These are phyloP conservation scores for Bos taurus DNA, from an alignment of 2,113 vertebrate species.

Conservation along the genomic window DNA sequence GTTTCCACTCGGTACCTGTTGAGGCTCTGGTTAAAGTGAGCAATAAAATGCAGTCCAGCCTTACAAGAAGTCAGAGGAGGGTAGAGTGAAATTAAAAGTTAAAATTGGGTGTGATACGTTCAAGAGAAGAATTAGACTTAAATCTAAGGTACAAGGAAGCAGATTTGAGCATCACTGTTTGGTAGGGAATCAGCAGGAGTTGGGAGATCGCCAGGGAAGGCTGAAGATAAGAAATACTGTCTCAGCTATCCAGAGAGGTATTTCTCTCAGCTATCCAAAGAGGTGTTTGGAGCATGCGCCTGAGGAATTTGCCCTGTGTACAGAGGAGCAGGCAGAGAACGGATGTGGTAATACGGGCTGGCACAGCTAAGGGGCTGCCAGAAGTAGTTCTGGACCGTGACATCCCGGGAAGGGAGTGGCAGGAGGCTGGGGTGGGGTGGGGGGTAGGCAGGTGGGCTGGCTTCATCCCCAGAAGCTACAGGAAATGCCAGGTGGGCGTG, in stretches of 20 bases:
- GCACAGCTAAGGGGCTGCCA: neutral
- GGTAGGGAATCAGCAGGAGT: neutral
- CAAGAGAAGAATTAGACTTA: neutral
- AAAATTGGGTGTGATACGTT: neutral
- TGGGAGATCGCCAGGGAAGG: neutral
- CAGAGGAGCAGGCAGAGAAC: neutral
- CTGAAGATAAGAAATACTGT: neutral
- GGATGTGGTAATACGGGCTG: neutral
- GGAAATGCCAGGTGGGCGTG: neutral
- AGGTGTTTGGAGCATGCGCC: neutral
- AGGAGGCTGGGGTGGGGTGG: rapidly evolving
- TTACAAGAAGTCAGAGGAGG: neutral
- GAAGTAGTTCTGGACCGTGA: rapidly evolving
- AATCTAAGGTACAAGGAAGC: neutral
- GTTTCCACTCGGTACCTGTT: neutral
- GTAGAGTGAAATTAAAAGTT: neutral
- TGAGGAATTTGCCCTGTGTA: neutral
- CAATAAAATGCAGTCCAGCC: neutral
- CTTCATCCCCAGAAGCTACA: rapidly evolving
- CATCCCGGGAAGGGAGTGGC: rapidly evolving
- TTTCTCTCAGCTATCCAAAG: neutral
- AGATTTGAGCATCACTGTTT: neutral
- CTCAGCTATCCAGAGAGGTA: neutral
- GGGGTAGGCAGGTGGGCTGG: no score
- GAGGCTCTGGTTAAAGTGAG: neutral